These are phyloP conservation scores for Chelonus insularis DNA, from an alignment of 1,140 invertebrate species.

Conservation along the genomic window DNA sequence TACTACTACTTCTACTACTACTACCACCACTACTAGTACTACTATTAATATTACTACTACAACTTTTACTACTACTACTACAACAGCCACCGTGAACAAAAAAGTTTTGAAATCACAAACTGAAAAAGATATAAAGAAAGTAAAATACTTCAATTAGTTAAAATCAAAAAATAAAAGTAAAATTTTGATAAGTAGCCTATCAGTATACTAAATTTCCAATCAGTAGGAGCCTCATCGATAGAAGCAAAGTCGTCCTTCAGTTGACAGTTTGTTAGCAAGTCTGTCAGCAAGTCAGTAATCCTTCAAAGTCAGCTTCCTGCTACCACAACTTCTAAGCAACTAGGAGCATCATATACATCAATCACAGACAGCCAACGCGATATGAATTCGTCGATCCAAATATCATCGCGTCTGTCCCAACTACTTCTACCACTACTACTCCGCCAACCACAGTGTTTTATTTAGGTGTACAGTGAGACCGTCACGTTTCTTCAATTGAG, in stretches of 20 bases:
- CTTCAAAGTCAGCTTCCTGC: slow-evolving; percentile 47
- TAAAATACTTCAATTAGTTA: slow-evolving; percentile 17
- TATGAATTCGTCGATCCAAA: slow-evolving; percentile 36
- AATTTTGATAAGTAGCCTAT: slow-evolving; percentile 49
- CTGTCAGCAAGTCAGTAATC: slow-evolving; percentile 45
- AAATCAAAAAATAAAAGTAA: background rate
- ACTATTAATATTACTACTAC: no score
- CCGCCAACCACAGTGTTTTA: slow-evolving; percentile 56
- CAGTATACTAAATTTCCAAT: slow-evolving; percentile 60
- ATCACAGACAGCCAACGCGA: slow-evolving; percentile 48
- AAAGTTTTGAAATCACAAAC: slow-evolving; percentile 53
- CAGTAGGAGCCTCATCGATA: slow-evolving; percentile 52
- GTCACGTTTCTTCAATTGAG: slow-evolving; percentile 54
- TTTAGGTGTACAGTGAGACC: slow-evolving; percentile 51
- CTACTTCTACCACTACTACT: slow-evolving; percentile 35
- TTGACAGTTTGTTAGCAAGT: slow-evolving; percentile 51
- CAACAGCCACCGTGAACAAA: slow-evolving; percentile 59
- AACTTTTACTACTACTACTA: slow-evolving; percentile 21
- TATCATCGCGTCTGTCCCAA: slow-evolving; percentile 34
- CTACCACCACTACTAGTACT: background rate
- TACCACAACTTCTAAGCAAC: slow-evolving; percentile 45
- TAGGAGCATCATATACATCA: slow-evolving; percentile 52
- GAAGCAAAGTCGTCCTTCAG: slow-evolving; percentile 37
- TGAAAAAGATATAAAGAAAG: slow-evolving; percentile 44
- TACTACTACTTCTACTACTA: slow-evolving; percentile 50